Evolutionary conservation across 2,888 invertebrate genomes (phyloP).

Genomic region (Sesia apiformis): DNA sequence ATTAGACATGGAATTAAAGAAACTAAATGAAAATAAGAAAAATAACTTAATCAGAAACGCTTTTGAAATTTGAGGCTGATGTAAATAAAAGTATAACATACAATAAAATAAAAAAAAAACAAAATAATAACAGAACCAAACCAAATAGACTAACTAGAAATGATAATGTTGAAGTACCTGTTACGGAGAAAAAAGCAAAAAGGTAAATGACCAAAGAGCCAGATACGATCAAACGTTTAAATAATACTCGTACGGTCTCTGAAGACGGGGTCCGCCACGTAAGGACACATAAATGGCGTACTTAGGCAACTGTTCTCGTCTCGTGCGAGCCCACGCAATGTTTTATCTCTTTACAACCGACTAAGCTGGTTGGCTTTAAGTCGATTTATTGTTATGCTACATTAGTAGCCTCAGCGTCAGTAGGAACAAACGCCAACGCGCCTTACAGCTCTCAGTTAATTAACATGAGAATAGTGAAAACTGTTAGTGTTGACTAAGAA

Average conservation of each 20-base stretch:
- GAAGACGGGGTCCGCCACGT: constrained; percentile 18
- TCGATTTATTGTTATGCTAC: constrained; percentile 66
- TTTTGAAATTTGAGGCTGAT: too few relatives aligned
- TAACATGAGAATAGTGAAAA: constrained; percentile 42
- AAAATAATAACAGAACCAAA: neutral
- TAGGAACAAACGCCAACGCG: constrained; percentile 49
- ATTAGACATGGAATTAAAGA: neutral
- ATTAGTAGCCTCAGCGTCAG: constrained; percentile 38
- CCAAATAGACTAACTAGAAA: neutral
- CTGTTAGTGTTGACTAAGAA: neutral
- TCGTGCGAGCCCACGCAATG: constrained; percentile 55
- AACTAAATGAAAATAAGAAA: neutral
- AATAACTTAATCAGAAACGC: too few relatives aligned
- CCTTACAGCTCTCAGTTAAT: constrained; percentile 45
- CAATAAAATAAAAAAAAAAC: neutral
- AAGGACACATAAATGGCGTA: constrained; percentile 55
- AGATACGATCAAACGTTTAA: constrained; percentile 9
- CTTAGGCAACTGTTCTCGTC: constrained; percentile 55
- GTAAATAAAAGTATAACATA: neutral
- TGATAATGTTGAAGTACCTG: neutral
- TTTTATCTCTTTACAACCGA: constrained; percentile 60
- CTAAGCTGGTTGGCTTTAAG: constrained; percentile 59
- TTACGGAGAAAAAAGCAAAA: neutral
- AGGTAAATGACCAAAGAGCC: neutral
- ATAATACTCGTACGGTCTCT: constrained; percentile 14